These are phyloP conservation scores for Drusus annulatus DNA, from an alignment of 1,140 invertebrate genomes.

Conservation along the genomic window DNA sequence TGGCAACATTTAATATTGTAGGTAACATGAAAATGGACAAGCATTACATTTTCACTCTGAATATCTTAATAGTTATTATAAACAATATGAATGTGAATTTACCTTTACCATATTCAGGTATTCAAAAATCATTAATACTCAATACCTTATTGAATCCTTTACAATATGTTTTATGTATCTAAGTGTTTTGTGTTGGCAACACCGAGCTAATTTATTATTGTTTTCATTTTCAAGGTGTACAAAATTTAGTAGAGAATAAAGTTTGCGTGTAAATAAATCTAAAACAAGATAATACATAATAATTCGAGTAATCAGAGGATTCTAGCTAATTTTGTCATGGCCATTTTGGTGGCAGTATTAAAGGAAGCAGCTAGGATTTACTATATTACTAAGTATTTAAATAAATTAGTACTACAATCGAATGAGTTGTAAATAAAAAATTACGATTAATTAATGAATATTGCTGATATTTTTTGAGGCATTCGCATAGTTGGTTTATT, in stretches of 20 bases:
- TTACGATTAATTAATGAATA: neutral
- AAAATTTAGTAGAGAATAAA: conserved; percentile 1
- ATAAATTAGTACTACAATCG: conserved; percentile 8
- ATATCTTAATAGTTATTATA: no score
- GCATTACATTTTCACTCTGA: no score
- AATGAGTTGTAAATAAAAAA: conserved; percentile 27
- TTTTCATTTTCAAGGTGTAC: neutral
- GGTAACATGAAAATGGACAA: no score
- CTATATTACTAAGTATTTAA: conserved; percentile 36
- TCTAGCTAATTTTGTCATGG: conserved; percentile 52
- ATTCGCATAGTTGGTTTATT: neutral
- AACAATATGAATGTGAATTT: no score
- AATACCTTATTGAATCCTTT: no score
- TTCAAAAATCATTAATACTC: no score
- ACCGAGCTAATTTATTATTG: neutral
- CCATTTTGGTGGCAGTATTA: conserved; percentile 58
- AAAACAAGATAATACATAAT: neutral
- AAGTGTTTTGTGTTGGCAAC: neutral
- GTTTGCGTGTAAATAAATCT: conserved; percentile 1
- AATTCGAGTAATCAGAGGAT: neutral
- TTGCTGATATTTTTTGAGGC: conserved; percentile 8
- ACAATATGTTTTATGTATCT: neutral
- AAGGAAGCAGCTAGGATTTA: neutral
- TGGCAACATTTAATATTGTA: neutral
- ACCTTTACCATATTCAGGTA: no score